Evolutionary conservation across 2,113 vertebrate species (phyloP), one percentile per base, ranked within the genome.

Genomic region (Tragelaphus imberbis): DNA sequence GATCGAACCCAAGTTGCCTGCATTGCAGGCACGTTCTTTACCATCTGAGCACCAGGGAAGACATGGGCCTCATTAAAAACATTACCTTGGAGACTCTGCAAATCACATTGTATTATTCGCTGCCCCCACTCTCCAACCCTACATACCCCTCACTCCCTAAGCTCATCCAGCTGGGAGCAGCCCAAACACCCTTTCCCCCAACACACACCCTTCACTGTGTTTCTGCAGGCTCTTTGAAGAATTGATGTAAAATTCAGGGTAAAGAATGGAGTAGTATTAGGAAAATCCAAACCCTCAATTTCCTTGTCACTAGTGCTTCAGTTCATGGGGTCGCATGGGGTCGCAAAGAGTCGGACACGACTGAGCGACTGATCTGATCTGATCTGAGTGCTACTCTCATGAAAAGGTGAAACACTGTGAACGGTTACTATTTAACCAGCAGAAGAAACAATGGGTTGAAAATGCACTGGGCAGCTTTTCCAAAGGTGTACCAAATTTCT

Each of bases 401-500:
- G 25, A 89, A 93, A 84, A 56, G 53, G 27, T 47, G 12, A 58
- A 77, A 55, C 33, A 55, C 1, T 5, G 23, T 77, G 68, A n/a
- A 15, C 19, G 88, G 27, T 55, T 94, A 81, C 28, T 84, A 53
- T 89, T 91, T 80, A 40, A 91, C 40, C 47, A 90, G 58, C 56
- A 95, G 28, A 95, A 96, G 80, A 93, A 90, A 93, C 47, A 75
- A 71, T 40, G 36, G 33, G 65, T 95, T 88, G 55, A 61, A 93
- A 96, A 93, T 84, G 47, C 3, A 81, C 44, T 17, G 19, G 88
- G 59, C n/a, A 92, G 89, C 44, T 80, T 90, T 95, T 75, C 59
- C n/a, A 59, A 90, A 56, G 44, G 84, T n/a, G 27, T 53, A 82
- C 55, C 6, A 55, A 65, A 23, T 80, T 87, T 93, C 81, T 51